phyloP scores from a whole-genome alignment of 2,888 invertebrate genomes.

The Amiota mariae region DNA sequence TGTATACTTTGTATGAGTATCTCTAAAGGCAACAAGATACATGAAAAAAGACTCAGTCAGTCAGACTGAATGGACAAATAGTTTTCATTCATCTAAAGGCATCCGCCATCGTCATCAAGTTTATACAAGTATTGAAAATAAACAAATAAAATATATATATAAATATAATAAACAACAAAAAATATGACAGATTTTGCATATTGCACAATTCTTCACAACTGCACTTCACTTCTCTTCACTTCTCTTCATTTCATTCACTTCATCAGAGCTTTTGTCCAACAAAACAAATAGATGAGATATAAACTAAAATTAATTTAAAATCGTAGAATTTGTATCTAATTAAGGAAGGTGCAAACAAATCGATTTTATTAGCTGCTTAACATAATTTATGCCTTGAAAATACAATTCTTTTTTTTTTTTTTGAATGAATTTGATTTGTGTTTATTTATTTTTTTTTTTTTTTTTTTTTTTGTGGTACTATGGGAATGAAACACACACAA shows the following conservation, averaged over 20 bases:
- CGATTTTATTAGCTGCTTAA: background rate
- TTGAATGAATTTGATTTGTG: too few relatives aligned
- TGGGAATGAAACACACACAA: too few relatives aligned
- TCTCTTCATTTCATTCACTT: too few relatives aligned
- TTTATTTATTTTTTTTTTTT: too few relatives aligned
- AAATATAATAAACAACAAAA: too few relatives aligned
- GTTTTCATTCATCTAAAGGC: slow-evolving; percentile 3
- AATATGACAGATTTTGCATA: background rate
- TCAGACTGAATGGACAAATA: background rate
- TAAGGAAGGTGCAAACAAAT: background rate
- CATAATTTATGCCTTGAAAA: slow-evolving; percentile 8
- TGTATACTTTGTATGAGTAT: too few relatives aligned
- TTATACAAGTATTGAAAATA: background rate
- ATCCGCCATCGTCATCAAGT: background rate
- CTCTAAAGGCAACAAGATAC: background rate
- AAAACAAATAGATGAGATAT: too few relatives aligned
- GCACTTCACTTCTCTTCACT: too few relatives aligned
- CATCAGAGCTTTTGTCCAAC: too few relatives aligned
- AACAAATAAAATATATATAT: too few relatives aligned
- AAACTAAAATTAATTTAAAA: background rate
- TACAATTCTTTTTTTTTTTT: too few relatives aligned
- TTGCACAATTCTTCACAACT: background rate
- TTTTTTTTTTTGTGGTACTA: too few relatives aligned
- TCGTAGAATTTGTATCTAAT: background rate
- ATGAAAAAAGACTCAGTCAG: background rate